These are phyloP conservation scores for Oreotrochilus melanogaster DNA, from an alignment of 2,113 vertebrate genomes.

Conservation along the genomic window DNA sequence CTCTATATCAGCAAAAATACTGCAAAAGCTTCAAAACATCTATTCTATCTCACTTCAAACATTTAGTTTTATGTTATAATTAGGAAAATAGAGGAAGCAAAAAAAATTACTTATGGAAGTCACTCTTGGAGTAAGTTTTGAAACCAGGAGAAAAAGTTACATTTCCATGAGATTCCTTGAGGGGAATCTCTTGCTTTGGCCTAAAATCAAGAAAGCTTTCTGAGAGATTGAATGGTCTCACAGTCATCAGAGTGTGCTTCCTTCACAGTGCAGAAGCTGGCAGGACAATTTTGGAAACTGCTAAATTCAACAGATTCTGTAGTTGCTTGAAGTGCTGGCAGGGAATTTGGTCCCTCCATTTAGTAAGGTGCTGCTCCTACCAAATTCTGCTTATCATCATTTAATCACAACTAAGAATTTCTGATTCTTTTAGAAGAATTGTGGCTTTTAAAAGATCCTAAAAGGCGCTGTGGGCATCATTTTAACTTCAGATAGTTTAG, in stretches of 20 bases:
- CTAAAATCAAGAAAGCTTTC: background rate
- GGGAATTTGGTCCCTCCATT: background rate
- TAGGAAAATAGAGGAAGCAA: background rate
- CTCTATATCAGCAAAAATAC: background rate
- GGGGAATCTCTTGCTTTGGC: accelerated
- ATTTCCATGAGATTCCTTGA: background rate
- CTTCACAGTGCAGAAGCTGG: background rate
- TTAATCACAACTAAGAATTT: background rate
- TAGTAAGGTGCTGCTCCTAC: background rate
- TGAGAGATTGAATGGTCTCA: background rate
- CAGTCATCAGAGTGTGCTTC: background rate
- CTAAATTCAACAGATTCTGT: background rate
- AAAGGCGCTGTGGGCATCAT: background rate
- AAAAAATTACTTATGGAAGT: accelerated
- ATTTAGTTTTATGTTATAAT: background rate
- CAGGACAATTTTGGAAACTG: background rate
- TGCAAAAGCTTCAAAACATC: accelerated
- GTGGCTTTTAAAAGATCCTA: background rate
- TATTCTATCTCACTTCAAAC: background rate
- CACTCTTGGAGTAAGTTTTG: background rate
- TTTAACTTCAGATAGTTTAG: background rate
- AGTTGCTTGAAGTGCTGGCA: background rate
- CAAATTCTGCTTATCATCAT: background rate
- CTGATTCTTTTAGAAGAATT: background rate
- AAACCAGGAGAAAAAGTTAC: background rate